Conservation (phyloP, 2,797 vertebrate species). For the Microctenopoma steveboyesi region DNA sequence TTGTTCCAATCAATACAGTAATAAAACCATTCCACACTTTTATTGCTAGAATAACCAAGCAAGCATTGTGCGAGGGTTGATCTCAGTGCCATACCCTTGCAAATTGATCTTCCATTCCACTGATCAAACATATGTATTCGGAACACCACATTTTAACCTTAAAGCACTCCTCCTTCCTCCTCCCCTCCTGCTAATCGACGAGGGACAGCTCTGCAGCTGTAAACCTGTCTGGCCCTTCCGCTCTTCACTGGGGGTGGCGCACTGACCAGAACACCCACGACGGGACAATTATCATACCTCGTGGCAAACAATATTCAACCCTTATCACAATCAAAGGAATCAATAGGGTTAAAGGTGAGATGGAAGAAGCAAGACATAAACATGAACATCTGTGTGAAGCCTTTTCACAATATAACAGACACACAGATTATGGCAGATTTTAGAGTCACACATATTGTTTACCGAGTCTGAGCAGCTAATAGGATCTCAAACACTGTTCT, state of each 20-base stretch:
- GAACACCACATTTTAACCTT: slow-evolving; percentile 39
- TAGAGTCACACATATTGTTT: slow-evolving; percentile 2
- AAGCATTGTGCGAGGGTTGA: slow-evolving; percentile 19
- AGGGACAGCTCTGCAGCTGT: slow-evolving; percentile 57
- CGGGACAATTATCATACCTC: slow-evolving; percentile 77
- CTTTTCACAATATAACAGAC: slow-evolving; percentile 5
- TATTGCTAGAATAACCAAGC: slow-evolving; percentile 45
- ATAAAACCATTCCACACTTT: slow-evolving; percentile 52
- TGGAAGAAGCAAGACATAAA: slow-evolving; percentile 15
- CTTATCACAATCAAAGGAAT: slow-evolving; percentile 72
- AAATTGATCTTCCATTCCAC: slow-evolving; percentile 50
- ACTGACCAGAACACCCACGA: slow-evolving; percentile 71
- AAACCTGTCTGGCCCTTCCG: slow-evolving; percentile 56
- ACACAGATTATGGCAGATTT: background rate
- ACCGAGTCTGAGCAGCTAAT: background rate
- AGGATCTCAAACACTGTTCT: background rate
- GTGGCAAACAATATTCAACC: slow-evolving; percentile 73
- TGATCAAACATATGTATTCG: slow-evolving; percentile 63
- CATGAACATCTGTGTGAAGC: slow-evolving; percentile 11
- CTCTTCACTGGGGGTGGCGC: slow-evolving; percentile 52
- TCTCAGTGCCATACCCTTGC: slow-evolving; percentile 22
- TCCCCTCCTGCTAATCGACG: slow-evolving; percentile 54
- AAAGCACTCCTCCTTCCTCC: background rate
- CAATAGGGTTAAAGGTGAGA: slow-evolving; percentile 54
- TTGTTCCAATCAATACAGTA: slow-evolving; percentile 53